A percentile compares a stretch with the other conserved stretches of the same genome.
Conservation (phyloP, 2,888 invertebrate genomes). For the Lasioglossum oenotherae region DNA sequence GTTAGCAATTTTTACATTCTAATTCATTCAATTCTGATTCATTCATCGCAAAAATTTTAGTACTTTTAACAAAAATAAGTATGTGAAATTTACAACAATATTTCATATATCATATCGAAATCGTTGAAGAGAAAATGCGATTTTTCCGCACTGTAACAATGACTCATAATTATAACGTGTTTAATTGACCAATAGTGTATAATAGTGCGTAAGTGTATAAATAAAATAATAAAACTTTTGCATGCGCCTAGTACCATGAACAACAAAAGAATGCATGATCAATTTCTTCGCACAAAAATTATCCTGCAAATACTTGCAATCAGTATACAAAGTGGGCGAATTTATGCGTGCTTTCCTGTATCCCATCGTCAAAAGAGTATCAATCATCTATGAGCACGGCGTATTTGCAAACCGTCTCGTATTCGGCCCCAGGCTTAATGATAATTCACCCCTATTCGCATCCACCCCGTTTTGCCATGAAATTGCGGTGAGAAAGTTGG, state of each 20-base stretch:
- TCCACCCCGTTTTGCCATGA: neutral
- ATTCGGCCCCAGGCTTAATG: slow-evolving; percentile 13
- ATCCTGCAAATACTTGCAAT: neutral
- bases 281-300: neutral
- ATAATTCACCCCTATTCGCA: slow-evolving; percentile 23
- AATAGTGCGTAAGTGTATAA: too few species aligned
- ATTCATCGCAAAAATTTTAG: neutral
- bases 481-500: neutral
- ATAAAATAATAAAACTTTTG: neutral
- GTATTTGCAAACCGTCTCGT: slow-evolving; percentile 3
- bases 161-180: neutral
- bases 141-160: neutral
- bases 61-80: neutral
- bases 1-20: neutral
- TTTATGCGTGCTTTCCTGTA: neutral
- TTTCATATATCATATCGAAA: too few species aligned
- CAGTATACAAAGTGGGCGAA: neutral
- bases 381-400: neutral
- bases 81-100: neutral
- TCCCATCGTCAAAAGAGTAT: neutral
- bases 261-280: neutral
- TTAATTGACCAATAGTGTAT: too few species aligned
- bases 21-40: too few species aligned
- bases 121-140: too few species aligned
- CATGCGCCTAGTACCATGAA: neutral